Base-by-base conservation (phyloP, 2,888 invertebrate species). In the Lycocerus yunnanus region DNA sequence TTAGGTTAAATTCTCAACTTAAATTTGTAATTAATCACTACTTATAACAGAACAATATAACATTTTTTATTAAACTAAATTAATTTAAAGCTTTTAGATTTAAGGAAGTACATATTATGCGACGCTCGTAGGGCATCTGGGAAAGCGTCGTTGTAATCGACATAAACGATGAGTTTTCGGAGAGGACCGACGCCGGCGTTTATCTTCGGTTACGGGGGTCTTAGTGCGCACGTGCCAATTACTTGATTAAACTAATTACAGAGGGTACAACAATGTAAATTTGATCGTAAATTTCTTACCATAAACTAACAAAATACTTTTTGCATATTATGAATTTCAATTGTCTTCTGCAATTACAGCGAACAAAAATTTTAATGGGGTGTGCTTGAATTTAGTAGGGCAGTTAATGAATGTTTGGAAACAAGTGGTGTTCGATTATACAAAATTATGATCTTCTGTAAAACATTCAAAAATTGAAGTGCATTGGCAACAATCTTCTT, bases 41-140 rank as follows among this genome's bases (percentile, higher is more conserved):
- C 58, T 66, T 71, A 66, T 15, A 72, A 72, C 67, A 16, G 43
- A 72, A 67, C 72, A 72, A 72, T 68, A 24, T 72, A 72, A 72
- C 68, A 58, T 66, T 59, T 72, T 72, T 59, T 69, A 65, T 58
- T 60, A 58, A 11, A 66, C 68, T 72, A 68, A 69, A 58, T 72
- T 72, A 68, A 68, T 69, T 72, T 72, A 72, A 69, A 72, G 88
- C 88, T 88, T 69, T 65, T 21, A 77, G 84, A 88, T 89, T 89
- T 86, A 88, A 88, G 88, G 87, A 87, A 88, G 88, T 88, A 88
- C 88, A 88, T 88, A 87, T 86, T 87, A 83, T 81, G 84, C 80
- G 81, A 82, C 82, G 81, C 81, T 82, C 82, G 82, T 81, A 83
- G 80, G 82, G 78, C 83, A 83, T 78, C 78, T 79, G 80, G 80